Evolutionary conservation across 64 coral and sea anemone species (phyloP), one percentile per base, ranked within the genome.

Genomic region (Montipora capricornis): DNA sequence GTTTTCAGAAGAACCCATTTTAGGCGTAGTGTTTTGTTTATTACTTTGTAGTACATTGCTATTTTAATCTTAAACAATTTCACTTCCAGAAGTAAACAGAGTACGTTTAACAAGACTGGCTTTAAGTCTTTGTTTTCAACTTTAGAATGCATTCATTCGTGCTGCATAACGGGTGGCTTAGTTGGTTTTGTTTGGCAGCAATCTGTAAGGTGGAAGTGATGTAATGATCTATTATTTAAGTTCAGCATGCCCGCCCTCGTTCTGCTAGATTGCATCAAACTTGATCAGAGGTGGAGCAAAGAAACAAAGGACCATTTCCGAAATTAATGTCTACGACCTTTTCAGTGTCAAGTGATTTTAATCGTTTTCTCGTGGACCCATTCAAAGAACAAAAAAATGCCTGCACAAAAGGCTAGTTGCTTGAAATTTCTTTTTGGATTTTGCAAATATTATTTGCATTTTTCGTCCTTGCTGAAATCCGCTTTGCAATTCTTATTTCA

Each of bases 111-210:
- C 45, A 69, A 6, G 13, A 4, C 17, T 57, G 5, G 44, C 47
- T 49, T 71, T 70, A 12, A 48, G 11, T 85, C 66, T 70, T 85
- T 70, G 64, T 70, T 22, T 68, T 85, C 17, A 17, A 20, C 29
- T 70, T 37, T 6, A 49, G 29, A 67, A 66, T 44, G 29, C 47
- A 85, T 11, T 49, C 45, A 70, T 85, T 85, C 66, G 5, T 64
- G 66, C 82, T 70, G 82, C 62, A 70, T 85, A 70, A 76, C 70
- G 26, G 19, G 17, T 49, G 37, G 1, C 8, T 1, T 9, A 19
- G 46, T 85, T 71, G 69, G 82, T 85, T 85, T 49, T 70, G 10
- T 85, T 19, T 70, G 45, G 14, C 49, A 64, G 80, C 15, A 7
- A 44, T 82, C 29, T 46, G 20, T 15, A 68, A 37, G 16, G 46